Base-by-base conservation (phyloP, 64 coral and sea anemone genomes). In the Platygyra sinensis region DNA sequence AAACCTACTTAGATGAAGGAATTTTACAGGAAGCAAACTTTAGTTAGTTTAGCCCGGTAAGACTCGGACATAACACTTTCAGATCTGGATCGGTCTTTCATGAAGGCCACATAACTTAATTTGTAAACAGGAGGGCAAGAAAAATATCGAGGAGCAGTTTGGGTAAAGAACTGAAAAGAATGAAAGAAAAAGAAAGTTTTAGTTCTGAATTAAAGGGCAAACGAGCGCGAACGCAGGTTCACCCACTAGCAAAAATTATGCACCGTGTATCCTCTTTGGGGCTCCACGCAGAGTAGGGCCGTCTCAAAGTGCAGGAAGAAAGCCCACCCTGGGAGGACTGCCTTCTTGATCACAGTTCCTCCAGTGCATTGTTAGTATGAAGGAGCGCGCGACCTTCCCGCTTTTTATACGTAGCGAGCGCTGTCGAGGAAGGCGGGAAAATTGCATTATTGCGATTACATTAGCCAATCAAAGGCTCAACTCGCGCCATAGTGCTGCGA, bases 281-380 rank as follows among this genome's bases (percentile, higher is more conserved):
- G 92, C 77, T 93, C 86, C 92, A 89, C 92, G 92, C 92, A 93
- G 92, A 82, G 32, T 20, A 65, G 71, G 78, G 29, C 92, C 71
- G 72, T 67, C 75, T 59, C 81, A 69, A 59, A 87, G 87, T 96
- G 91, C 87, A 86, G 89, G 79, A 87, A 93, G 18, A 69, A 59
- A 76, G 69, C 77, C 91, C 73, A 73, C 60, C 75, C 94, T 87
- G 94, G 67, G 90, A 93, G 62, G 74, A 92, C 90, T 81, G 94
- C 94, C 94, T 96, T 96, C 73, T 24, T 96, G 94, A 96, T 96
- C 90, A 96, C 94, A 90, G 87, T 96, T 76, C n/a, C n/a, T n/a
- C n/a, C n/a, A n/a, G n/a, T n/a, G n/a, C 94, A 93, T 96, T 96
- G 94, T 96, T 96, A 96, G 94, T 96, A 96, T 96, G 94, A 93